phyloP scores from a whole-genome alignment of 2,888 invertebrate species.

The Pherbina coryleti region DNA sequence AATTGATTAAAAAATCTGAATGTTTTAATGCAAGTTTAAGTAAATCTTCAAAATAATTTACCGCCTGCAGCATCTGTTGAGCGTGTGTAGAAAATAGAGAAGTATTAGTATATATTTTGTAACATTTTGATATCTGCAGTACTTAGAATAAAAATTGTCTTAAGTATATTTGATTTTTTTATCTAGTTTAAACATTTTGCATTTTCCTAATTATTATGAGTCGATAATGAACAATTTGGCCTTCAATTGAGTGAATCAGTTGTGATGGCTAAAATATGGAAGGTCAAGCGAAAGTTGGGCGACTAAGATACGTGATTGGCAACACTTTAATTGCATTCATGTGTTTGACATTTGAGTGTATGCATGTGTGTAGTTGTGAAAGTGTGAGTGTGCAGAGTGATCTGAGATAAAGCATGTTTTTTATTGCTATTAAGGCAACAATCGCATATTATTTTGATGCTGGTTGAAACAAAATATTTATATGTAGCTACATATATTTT shows the following conservation, averaged over 20 bases:
- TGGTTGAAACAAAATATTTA: too few relatives aligned
- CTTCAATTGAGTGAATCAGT: background rate
- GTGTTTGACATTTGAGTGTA: background rate
- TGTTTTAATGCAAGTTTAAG: slow-evolving; percentile 41
- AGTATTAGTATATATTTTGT: slow-evolving; percentile 21
- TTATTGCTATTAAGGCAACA: background rate
- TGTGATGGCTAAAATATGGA: background rate
- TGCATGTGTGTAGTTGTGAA: background rate
- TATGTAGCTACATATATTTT: too few relatives aligned
- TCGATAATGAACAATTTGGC: slow-evolving; percentile 27
- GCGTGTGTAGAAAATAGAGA: slow-evolving; percentile 51
- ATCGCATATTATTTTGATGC: too few relatives aligned
- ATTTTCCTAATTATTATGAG: slow-evolving; percentile 2
- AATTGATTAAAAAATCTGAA: slow-evolving; percentile 16
- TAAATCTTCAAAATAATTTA: slow-evolving; percentile 53
- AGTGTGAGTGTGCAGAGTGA: background rate
- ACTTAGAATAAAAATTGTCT: background rate
- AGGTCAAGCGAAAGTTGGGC: background rate
- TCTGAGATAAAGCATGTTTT: background rate
- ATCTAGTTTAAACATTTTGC: background rate
- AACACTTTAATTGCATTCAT: background rate
- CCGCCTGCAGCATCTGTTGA: slow-evolving; percentile 68
- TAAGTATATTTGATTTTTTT: background rate
- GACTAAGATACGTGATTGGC: background rate
- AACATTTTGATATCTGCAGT: slow-evolving; percentile 14